These are phyloP conservation scores for Pseudocheirus occidentalis DNA, from an alignment of 2,797 vertebrate species.

Conservation along the genomic window DNA sequence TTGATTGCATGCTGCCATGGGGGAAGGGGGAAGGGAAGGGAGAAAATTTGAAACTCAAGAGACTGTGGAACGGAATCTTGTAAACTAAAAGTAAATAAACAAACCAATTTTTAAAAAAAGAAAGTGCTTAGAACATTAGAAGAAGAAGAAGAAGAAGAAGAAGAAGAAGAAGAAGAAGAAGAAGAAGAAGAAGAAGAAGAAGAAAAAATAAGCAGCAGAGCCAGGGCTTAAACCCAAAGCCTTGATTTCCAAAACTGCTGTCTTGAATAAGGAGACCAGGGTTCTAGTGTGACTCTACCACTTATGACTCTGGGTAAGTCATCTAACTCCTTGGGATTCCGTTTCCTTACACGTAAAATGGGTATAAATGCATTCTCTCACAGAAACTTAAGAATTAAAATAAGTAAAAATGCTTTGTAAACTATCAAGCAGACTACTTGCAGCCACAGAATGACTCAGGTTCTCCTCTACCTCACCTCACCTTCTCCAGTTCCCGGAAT, in stretches of 20 bases:
- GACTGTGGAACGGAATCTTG: too few relatives aligned
- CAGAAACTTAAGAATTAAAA: neutral
- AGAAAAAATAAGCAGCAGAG: neutral
- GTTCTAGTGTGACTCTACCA: neutral
- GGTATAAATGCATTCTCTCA: neutral
- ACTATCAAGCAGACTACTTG: neutral
- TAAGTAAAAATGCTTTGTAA: neutral
- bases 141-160: too few relatives aligned
- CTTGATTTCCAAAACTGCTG: neutral
- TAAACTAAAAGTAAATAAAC: too few relatives aligned
- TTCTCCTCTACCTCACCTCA: neutral
- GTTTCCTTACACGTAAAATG: neutral
- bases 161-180: too few relatives aligned
- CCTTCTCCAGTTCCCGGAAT: neutral
- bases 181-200: too few relatives aligned
- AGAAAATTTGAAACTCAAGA: too few relatives aligned
- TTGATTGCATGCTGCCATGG: too few relatives aligned
- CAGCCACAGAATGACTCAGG: neutral
- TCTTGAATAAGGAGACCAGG: neutral
- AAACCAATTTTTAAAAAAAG: too few relatives aligned
- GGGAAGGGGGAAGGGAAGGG: too few relatives aligned
- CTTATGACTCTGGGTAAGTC: neutral
- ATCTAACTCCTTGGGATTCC: neutral
- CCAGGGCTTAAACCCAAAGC: too few relatives aligned
- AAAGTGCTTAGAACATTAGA: too few relatives aligned